These are phyloP conservation scores for Semicossyphus pulcher DNA, from an alignment of 2,113 vertebrate genomes.

Conservation along the genomic window DNA sequence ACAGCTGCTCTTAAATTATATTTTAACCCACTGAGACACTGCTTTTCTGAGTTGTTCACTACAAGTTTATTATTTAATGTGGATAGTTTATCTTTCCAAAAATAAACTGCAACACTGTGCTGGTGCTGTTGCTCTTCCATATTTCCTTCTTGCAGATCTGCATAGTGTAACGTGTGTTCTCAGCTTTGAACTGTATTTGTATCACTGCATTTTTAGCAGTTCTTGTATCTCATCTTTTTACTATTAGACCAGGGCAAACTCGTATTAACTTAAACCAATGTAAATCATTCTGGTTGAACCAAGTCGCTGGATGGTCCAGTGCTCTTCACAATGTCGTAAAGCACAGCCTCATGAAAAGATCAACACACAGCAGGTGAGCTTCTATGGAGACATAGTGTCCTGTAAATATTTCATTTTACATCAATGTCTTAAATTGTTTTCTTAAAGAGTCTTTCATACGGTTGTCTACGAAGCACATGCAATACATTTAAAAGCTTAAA, in stretches of 20 bases:
- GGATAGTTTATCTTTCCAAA: no score
- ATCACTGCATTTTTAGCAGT: no score
- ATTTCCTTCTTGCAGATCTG: no score
- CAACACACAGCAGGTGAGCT: slow-evolving; percentile 39
- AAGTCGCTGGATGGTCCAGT: slow-evolving; percentile 21
- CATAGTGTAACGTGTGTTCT: no score
- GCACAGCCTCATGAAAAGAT: slow-evolving; percentile 47
- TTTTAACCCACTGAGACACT: not conserved
- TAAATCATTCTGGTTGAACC: slow-evolving; percentile 58
- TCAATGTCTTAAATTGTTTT: not conserved
- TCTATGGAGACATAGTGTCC: slow-evolving; percentile 4
- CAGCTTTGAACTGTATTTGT: no score
- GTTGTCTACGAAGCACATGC: no score
- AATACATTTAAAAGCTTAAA: no score
- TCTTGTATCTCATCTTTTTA: slow-evolving; percentile 31
- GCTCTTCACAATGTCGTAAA: slow-evolving; percentile 57
- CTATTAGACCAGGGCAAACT: not conserved
- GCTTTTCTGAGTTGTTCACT: no score
- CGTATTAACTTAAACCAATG: slow-evolving; percentile 6
- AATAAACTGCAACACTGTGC: no score
- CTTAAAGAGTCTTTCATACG: no score
- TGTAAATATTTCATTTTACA: slow-evolving; percentile 10
- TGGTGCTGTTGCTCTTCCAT: no score
- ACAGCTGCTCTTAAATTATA: not conserved
- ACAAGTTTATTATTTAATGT: no score